Conservation (phyloP, 1,140 invertebrate species). For the Rhagoletis pomonella region DNA sequence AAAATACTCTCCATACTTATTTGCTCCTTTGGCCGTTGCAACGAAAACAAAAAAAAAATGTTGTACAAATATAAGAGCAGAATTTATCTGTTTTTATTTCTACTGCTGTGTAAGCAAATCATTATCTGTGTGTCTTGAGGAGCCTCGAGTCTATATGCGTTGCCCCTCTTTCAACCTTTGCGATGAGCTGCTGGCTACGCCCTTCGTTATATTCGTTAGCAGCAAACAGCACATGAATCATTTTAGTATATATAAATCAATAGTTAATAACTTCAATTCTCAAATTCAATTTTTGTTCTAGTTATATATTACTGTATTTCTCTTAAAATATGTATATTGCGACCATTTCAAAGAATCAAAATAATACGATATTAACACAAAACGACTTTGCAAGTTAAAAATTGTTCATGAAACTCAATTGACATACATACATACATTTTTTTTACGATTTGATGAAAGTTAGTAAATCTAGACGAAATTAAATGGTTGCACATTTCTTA, state of each 20-base stretch:
- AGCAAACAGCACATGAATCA: not conserved
- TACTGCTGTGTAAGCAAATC: too few relatives aligned
- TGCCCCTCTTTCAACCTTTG: too few relatives aligned
- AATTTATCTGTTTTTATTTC: too few relatives aligned
- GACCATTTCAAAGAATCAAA: not conserved
- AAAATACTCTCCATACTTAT: too few relatives aligned
- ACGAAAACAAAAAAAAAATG: too few relatives aligned
- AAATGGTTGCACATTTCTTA: not conserved
- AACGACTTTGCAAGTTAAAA: not conserved
- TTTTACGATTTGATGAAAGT: not conserved
- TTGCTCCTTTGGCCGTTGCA: too few relatives aligned
- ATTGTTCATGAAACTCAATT: not conserved
- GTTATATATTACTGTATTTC: not conserved
- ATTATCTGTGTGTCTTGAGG: too few relatives aligned
- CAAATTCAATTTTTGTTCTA: too few relatives aligned
- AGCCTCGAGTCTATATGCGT: too few relatives aligned
- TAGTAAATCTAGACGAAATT: not conserved
- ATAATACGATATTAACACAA: not conserved
- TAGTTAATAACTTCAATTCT: too few relatives aligned
- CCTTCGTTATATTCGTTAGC: not conserved
- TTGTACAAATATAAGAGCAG: too few relatives aligned
- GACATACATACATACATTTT: not conserved
- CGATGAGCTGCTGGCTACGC: too few relatives aligned
- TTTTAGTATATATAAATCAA: not conserved
- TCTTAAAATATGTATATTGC: not conserved